Conservation (phyloP, 2,888 invertebrate species). For the Parnassius glacialis region DNA sequence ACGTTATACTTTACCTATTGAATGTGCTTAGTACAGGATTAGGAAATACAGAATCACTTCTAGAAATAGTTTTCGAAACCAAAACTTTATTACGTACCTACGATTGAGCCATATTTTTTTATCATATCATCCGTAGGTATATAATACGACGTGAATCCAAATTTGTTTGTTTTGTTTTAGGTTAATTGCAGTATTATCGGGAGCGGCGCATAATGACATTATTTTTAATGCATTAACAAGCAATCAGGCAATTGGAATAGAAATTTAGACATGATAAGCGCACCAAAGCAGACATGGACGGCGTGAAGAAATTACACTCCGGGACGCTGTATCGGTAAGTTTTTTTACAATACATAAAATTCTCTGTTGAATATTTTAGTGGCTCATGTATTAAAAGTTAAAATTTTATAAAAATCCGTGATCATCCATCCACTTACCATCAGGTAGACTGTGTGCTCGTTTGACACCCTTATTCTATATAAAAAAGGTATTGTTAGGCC, state of each 20-base stretch:
- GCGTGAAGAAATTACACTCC: conserved; percentile 79
- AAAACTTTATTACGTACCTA: conserved; percentile 3
- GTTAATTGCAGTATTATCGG: conserved; percentile 44
- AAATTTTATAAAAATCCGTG: too few relatives aligned
- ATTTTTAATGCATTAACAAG: conserved; percentile 50
- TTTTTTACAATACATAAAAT: conserved; percentile 2
- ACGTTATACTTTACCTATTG: not conserved
- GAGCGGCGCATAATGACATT: conserved; percentile 59
- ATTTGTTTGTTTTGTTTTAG: conserved; percentile 48
- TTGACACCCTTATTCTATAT: too few relatives aligned
- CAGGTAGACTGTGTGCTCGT: too few relatives aligned
- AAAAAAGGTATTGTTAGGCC: too few relatives aligned
- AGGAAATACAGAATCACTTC: not conserved
- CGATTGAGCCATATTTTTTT: conserved; percentile 7
- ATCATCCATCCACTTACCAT: too few relatives aligned
- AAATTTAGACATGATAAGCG: conserved; percentile 66
- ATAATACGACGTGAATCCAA: conserved; percentile 8
- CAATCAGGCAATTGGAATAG: conserved; percentile 50
- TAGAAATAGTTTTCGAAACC: conserved; percentile 5
- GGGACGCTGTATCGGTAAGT: conserved; percentile 78
- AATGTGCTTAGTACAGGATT: not conserved
- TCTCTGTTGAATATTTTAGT: too few relatives aligned
- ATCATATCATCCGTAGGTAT: not conserved
- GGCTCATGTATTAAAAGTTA: too few relatives aligned
- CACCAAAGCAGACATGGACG: conserved; percentile 66